phyloP scores from a whole-genome alignment of 1,140 invertebrate genomes.

The Rhynchophorus ferrugineus region DNA sequence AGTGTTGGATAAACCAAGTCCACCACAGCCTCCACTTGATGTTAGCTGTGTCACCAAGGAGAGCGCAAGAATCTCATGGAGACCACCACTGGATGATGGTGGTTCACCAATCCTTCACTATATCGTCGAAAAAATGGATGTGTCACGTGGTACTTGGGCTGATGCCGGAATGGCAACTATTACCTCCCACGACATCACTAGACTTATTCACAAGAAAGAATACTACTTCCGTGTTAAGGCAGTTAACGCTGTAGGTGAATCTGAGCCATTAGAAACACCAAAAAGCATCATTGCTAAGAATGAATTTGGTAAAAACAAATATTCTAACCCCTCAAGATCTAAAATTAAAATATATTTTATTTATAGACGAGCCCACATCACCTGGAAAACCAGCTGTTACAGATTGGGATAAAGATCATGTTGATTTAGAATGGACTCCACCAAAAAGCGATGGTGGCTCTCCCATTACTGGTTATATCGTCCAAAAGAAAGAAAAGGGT shows the following conservation, averaged over 20 bases:
- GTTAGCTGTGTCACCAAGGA: constrained; percentile 84
- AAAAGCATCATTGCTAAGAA: constrained; percentile 89
- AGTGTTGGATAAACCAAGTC: constrained; percentile 80
- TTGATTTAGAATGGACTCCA: constrained; percentile 82
- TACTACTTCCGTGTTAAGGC: constrained; percentile 88
- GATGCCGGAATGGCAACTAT: constrained; percentile 83
- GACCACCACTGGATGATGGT: constrained; percentile 77
- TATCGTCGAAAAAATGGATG: constrained; percentile 95
- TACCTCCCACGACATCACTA: constrained; percentile 73
- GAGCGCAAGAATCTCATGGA: constrained; percentile 78
- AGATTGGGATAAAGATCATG: constrained; percentile 91
- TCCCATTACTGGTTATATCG: constrained; percentile 85
- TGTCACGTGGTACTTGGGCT: constrained; percentile 89
- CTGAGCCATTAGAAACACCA: constrained; percentile 78
- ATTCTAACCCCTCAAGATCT: constrained; percentile 9
- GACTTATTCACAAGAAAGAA: constrained; percentile 87
- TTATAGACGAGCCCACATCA: constrained; percentile 76
- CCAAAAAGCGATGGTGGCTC: constrained; percentile 86
- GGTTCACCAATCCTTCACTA: constrained; percentile 94
- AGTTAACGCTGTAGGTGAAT: constrained; percentile 92
- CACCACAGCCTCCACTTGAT: constrained; percentile 79
- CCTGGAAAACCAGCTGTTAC: constrained; percentile 82
- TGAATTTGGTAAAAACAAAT: constrained; percentile 59
- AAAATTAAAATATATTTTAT: constrained; percentile 1
- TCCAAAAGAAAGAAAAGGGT: constrained; percentile 94